Evolutionary conservation across 1,140 invertebrate genomes (phyloP).

Genomic region (Orius insidiosus): DNA sequence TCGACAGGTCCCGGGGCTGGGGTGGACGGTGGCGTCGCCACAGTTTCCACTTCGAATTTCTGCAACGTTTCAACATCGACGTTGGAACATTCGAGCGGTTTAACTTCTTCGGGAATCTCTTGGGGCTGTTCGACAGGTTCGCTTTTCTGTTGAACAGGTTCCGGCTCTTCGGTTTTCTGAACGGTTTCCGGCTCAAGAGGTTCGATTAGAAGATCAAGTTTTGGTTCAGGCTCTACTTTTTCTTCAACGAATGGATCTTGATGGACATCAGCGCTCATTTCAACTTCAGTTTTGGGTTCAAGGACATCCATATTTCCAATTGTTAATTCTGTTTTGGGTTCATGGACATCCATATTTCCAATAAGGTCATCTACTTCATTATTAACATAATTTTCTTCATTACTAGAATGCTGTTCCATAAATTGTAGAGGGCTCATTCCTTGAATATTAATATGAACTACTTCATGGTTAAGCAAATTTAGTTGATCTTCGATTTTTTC

Average conservation of each 20-base stretch:
- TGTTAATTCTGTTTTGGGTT: neutral
- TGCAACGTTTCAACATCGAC: neutral
- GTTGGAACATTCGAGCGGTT: neutral
- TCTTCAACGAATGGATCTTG: neutral
- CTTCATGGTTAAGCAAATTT: no score
- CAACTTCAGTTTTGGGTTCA: neutral
- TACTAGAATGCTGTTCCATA: neutral
- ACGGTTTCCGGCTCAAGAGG: no score
- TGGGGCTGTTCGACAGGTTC: neutral
- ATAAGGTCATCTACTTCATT: neutral
- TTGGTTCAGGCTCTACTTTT: neutral
- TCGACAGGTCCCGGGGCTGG: slow-evolving; percentile 14
- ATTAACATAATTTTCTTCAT: neutral
- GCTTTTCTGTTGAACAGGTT: no score
- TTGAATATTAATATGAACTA: neutral
- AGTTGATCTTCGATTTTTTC: neutral
- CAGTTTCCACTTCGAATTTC: neutral
- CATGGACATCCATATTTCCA: neutral
- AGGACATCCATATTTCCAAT: neutral
- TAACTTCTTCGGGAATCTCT: slow-evolving; percentile 1
- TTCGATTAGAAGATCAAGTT: neutral
- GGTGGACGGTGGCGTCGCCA: slow-evolving; percentile 14
- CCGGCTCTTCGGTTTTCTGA: no score
- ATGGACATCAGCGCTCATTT: neutral
- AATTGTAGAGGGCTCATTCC: neutral